Evolutionary conservation across 2,113 vertebrate species (phyloP), one percentile per base, ranked within the genome.

Genomic region (Saguinus midas): DNA sequence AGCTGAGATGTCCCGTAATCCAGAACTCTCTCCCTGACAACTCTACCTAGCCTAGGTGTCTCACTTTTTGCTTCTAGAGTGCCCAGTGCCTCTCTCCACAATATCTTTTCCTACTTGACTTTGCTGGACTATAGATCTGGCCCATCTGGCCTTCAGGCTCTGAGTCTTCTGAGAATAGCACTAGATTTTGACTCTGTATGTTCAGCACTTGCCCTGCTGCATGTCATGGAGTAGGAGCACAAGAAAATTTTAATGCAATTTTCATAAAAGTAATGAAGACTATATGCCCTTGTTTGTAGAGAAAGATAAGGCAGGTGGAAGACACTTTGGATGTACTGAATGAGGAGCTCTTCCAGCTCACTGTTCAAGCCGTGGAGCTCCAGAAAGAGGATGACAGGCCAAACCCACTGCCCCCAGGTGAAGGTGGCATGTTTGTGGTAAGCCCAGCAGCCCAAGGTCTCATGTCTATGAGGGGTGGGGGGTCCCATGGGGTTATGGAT

Each of bases 311-410:
- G 73, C 90, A 95, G 73, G 72, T 96, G 61, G 97, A 97, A 94
- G 79, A 97, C 14, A 50, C 21, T 10, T 58, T 97, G 86, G 98
- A 97, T 89, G 61, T 83, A 18, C 86, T 97, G 48, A 97, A 97
- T 18, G 43, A 97, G 48, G 88, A 96, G 50, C 97, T 97, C 73
- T 90, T 96, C 55, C 68, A 81, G 86, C 97, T 97, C 73, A 92
- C 64, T 52, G 45, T 79, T 85, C 97, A 95, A 82, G 86, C 68
- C 27, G 52, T 97, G 37, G 86, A 83, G 6, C 81, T 97, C 12
- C 94, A 86, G 52, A 94, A 89, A 61, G 9, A 88, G 72, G 75
- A 91, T 50, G n/a, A 52, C 5, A 66, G 66, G 2, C 1, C 40
- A 87, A n/a, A 43, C 13, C 95, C 58, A 2, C 18, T 20, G 12